Evolutionary conservation across 2,797 vertebrate species (phyloP), one percentile per base, ranked within the genome.

Genomic region (Amblyopsis hoosieri): DNA sequence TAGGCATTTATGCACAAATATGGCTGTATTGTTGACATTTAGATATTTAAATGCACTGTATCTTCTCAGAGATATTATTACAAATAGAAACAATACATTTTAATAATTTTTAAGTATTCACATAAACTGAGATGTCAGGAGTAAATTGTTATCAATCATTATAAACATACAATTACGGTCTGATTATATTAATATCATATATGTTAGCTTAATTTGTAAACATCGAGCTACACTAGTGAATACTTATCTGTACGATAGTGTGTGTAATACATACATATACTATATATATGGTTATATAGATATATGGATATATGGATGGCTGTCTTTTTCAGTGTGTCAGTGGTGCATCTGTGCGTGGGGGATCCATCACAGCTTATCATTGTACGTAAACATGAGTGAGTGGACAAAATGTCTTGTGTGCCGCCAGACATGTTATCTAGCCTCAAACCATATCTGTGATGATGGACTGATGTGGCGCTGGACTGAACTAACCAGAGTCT

Each of bases 291-390:
- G 19, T 61, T 11, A 37, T 8, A 14, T 29, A 23, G 19, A 31
- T 23, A 37, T 19, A 7, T 60, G 45, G 19, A 14, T 13, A 45
- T 47, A 57, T 56, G 57, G 14, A 37, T 37, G 33, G 33, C 33
- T 37, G 33, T 37, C 19, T 23, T 37, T 37, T 37, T 37, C 33
- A 37, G 77, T 47, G 59, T 8, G 50, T 23, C n/a, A 29, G 66
- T 1, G 10, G 71, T 76, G 77, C 59, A 77, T 90, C 89, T 87
- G 78, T 76, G 86, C 54, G 68, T 53, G 72, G 74, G 76, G 84
- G 82, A 91, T 91, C 90, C 90, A 92, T 90, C 90, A 90, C 85
- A 76, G 79, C 90, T 93, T 92, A 92, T 92, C 90, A 86, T 90
- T 92, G 79, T 89, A 89, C 90, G 89, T 92, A 92, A 93, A 92